Conservation (phyloP, 2,797 vertebrate genomes). For the Gambelia wislizenii region DNA sequence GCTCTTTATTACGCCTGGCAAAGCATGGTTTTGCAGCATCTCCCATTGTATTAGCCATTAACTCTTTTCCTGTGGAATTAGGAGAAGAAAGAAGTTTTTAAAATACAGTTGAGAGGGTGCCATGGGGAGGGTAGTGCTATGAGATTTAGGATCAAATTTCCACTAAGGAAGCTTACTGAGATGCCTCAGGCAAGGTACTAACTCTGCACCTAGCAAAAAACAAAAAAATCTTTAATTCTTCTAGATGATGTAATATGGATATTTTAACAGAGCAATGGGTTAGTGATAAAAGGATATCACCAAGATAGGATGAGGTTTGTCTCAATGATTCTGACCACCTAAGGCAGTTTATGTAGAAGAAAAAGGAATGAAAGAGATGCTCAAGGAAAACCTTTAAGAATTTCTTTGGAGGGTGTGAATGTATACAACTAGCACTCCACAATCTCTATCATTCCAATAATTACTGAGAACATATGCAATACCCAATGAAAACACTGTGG, state of each 20-base stretch:
- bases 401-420: background rate
- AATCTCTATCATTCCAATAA: background rate
- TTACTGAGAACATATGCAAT: background rate
- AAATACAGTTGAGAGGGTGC: background rate
- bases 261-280: background rate
- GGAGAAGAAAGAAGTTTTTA: background rate
- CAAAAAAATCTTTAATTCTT: background rate
- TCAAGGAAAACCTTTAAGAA: background rate
- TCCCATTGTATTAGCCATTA: conserved; percentile 79
- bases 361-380: background rate
- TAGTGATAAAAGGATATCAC: background rate
- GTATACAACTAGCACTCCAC: background rate
- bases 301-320: background rate
- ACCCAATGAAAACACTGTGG: background rate
- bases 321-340: background rate
- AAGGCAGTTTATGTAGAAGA: background rate
- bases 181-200: background rate
- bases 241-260: background rate
- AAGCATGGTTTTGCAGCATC: conserved; percentile 83
- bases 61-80: conserved; percentile 4
- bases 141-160: background rate
- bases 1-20: conserved; percentile 81
- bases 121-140: background rate
- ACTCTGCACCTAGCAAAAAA: background rate
- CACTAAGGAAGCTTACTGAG: background rate